Percentiles rank a stretch among this genome's conserved stretches.
phyloP scores from a whole-genome alignment of 2,797 vertebrate species.

The Squalus acanthias region DNA sequence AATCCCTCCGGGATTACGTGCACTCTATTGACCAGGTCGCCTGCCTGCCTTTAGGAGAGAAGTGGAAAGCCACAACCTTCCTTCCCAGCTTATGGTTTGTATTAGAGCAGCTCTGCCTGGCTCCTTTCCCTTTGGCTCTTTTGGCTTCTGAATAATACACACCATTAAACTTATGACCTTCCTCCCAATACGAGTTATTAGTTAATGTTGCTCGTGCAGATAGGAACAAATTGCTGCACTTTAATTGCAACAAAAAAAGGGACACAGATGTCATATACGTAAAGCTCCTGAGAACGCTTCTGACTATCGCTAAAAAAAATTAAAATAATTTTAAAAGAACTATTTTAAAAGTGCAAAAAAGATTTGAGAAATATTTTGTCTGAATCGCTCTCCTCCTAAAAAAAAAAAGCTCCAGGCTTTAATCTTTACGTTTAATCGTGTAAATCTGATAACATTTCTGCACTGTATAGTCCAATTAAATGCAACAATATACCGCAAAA shows the following conservation, averaged over 20 bases:
- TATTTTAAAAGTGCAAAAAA: neutral
- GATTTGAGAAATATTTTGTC: neutral
- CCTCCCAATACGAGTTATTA: conserved; percentile 47
- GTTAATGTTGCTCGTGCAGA: conserved; percentile 44
- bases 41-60: conserved; percentile 53
- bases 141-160: conserved; percentile 55
- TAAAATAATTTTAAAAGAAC: neutral
- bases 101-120: conserved; percentile 68
- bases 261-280: conserved; percentile 35
- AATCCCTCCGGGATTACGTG: conserved; percentile 32
- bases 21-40: conserved; percentile 48
- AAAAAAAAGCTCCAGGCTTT: neutral
- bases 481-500: neutral
- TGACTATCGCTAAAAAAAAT: neutral
- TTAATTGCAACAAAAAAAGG: conserved; percentile 35
- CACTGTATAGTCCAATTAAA: conserved; percentile 1
- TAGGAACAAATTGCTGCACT: conserved; percentile 38
- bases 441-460: conserved; percentile 24
- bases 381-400: neutral
- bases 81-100: conserved; percentile 68
- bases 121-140: conserved; percentile 59
- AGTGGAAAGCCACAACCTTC: conserved; percentile 53
- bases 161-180: conserved; percentile 61
- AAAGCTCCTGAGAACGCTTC: conserved; percentile 24
- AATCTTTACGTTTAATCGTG: neutral